Percentiles rank a stretch among this genome's conserved stretches.
Conservation (phyloP, 1,140 invertebrate species). For the Drosophila repleta region DNA sequence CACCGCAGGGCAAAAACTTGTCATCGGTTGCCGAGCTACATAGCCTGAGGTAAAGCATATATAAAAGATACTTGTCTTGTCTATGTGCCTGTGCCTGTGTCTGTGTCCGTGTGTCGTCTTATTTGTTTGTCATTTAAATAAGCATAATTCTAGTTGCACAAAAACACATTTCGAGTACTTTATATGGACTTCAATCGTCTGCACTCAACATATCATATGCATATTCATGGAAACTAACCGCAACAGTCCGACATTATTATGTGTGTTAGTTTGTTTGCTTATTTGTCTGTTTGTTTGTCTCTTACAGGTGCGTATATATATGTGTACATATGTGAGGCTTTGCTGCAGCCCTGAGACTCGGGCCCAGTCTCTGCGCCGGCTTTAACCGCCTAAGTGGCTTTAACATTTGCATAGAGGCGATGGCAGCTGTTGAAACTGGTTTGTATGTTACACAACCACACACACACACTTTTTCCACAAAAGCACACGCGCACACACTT, state of each 20-base stretch:
- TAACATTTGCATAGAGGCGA: conserved; percentile 41
- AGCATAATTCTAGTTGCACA: conserved; percentile 61
- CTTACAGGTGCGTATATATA: conserved; percentile 57
- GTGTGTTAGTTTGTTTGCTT: conserved; percentile 40
- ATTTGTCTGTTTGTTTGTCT: conserved; percentile 55
- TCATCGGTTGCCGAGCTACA: conserved; percentile 62
- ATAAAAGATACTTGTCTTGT: conserved; percentile 7
- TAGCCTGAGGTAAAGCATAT: conserved; percentile 40
- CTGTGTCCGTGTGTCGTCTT: conserved; percentile 1
- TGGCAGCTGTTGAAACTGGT: conserved; percentile 43
- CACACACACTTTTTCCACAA: neutral
- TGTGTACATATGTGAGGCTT: conserved; percentile 3
- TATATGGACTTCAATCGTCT: conserved; percentile 19
- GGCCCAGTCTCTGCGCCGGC: neutral
- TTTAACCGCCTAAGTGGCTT: conserved; percentile 51
- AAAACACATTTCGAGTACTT: conserved; percentile 28
- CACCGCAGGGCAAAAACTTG: conserved; percentile 61
- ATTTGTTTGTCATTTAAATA: conserved; percentile 79
- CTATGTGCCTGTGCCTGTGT: neutral
- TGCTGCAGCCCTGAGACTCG: neutral
- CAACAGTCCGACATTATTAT: conserved; percentile 68
- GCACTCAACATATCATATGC: conserved; percentile 38
- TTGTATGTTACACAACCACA: conserved; percentile 19
- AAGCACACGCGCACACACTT: neutral
- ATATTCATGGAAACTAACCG: conserved; percentile 70